Evolutionary conservation across 1,140 invertebrate genomes (phyloP), one percentile per base, ranked within the genome.

Genomic region (Kradibia gibbosae): DNA sequence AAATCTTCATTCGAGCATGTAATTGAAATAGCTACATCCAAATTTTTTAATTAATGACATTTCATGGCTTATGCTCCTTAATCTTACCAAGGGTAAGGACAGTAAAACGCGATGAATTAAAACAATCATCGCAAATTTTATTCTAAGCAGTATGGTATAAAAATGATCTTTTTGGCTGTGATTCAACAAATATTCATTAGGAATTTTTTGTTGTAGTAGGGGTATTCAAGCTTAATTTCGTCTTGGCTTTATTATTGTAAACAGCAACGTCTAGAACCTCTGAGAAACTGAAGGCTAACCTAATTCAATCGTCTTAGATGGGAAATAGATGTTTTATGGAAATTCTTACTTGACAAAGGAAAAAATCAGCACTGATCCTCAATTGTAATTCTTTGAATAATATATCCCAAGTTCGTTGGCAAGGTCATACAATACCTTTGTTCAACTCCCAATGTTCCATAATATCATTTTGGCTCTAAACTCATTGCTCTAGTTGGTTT

Each of bases 261-360:
- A 39, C 34, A 10, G 62, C 3, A 39, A 67, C 25, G 62, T 67
- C 22, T 36, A n/a, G 34, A 67, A 67, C 39, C 34, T 67, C 34
- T n/a, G 48, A 31, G 75, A 45, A 42, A 55, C 34, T 34, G 77
- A 78, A 45, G 53, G 76, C 57, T 1, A 7, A 34, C n/a, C n/a
- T n/a, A n/a, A n/a, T n/a, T 45, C 34, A 76, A 80, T 82, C 80
- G 84, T 48, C 55, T 57, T 60, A 48, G 74, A 60, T 86, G 86
- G 82, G 83, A 86, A 86, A 89, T 88, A 89, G 86, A 81, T 83
- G 85, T 89, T 89, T 89, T 89, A 89, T 89, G 88, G 87, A 87
- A 89, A 89, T 89, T 88, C 83, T 85, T 86, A 22, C 34, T 22
- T 39, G 13, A 36, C 48, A 20, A 5, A 2, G 42, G 39, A 7